Conservation (phyloP, 2,797 vertebrate species). For the Rhinoraja longicauda region DNA sequence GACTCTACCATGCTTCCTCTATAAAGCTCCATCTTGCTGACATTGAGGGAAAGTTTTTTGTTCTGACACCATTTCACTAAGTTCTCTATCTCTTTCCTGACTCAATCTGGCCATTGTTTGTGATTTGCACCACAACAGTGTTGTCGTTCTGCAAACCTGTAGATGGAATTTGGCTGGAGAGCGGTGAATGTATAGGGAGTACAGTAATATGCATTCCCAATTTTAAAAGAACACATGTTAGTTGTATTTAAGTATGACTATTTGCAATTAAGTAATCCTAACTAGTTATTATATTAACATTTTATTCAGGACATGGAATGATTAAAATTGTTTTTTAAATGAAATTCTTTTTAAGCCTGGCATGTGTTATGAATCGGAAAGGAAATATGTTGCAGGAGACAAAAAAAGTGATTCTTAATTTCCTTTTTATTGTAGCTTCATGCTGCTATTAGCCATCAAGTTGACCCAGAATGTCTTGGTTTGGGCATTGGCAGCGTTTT, state of each 20-base stretch:
- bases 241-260: neutral
- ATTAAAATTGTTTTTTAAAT: neutral
- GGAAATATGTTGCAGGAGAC: neutral
- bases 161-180: no score
- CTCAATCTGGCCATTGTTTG: no score
- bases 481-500: slow-evolving; percentile 82
- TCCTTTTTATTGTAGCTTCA: slow-evolving; percentile 69
- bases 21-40: no score
- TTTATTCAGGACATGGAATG: neutral
- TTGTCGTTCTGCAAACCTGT: no score
- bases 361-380: neutral
- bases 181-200: no score
- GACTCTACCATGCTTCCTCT: no score
- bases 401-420: neutral
- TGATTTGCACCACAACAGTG: no score
- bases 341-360: neutral
- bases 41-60: no score
- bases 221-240: neutral
- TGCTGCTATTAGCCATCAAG: slow-evolving; percentile 92
- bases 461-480: slow-evolving; percentile 86
- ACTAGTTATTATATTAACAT: neutral
- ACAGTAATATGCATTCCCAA: no score
- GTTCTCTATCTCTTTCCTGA: no score
- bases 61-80: no score
- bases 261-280: neutral